phyloP scores from a whole-genome alignment of 37 sponge, comb jelly and placozoan genomes.

The Tethya wilhelma region DNA sequence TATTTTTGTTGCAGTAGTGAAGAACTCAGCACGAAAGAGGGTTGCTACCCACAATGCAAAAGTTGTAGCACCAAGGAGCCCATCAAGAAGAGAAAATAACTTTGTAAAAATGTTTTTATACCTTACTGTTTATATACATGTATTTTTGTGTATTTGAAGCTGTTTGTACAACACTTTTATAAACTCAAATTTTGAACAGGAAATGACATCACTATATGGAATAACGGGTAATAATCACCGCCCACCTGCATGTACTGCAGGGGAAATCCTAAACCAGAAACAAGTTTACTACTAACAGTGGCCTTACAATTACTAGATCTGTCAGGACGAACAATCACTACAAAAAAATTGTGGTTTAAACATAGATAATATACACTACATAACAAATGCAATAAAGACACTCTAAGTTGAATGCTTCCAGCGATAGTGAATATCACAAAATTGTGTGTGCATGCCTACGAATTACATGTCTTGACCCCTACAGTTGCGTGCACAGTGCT shows the following conservation, averaged over 20 bases:
- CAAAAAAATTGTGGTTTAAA: too few species aligned
- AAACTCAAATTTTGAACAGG: neutral
- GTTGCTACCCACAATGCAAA: neutral
- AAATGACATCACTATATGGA: neutral
- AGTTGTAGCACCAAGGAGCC: neutral
- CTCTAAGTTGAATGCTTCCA: too few species aligned
- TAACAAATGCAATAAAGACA: too few species aligned
- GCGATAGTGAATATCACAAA: too few species aligned
- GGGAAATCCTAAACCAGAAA: neutral
- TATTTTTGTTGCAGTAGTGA: neutral
- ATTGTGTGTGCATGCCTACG: too few species aligned
- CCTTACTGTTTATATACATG: neutral
- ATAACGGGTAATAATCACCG: neutral
- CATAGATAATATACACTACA: too few species aligned
- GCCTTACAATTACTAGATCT: too few species aligned
- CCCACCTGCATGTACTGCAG: neutral
- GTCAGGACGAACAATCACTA: too few species aligned
- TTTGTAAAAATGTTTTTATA: neutral
- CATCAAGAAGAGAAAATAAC: neutral
- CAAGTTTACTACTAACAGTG: neutral
- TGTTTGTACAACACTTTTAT: neutral
- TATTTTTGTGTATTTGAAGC: neutral
- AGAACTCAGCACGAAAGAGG: neutral
- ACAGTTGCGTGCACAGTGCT: too few species aligned
- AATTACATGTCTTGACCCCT: too few species aligned